A percentile compares a stretch with the other conserved stretches of the same genome.
Evolutionary conservation across 2,888 invertebrate species (phyloP).

Genomic region (Encarsia formosa): DNA sequence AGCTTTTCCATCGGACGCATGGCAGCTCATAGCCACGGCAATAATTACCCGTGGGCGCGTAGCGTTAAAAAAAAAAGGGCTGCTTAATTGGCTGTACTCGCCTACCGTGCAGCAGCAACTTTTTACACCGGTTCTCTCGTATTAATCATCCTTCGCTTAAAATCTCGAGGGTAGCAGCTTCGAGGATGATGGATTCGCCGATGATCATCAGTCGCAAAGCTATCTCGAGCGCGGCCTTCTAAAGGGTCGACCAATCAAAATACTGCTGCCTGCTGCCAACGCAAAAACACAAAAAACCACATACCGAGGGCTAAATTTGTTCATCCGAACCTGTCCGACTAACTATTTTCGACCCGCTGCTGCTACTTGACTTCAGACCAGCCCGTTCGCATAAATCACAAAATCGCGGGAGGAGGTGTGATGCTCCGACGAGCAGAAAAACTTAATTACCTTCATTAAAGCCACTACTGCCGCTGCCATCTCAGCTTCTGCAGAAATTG

Average conservation of each 20-base stretch:
- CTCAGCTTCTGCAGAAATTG: too few species aligned
- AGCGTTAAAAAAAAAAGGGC: not conserved
- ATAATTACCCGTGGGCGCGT: constrained; percentile 7
- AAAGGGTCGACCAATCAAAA: too few species aligned
- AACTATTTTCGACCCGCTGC: not conserved
- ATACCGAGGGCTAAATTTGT: too few species aligned
- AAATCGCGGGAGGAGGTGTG: constrained; percentile 30
- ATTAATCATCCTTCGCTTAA: constrained; percentile 21
- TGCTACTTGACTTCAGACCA: not conserved
- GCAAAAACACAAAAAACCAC: too few species aligned
- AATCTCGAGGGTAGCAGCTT: constrained; percentile 1
- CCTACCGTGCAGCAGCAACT: not conserved
- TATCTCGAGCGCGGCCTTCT: too few species aligned
- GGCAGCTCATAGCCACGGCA: too few species aligned
- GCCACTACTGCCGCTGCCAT: constrained; percentile 32
- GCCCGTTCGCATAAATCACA: constrained; percentile 44
- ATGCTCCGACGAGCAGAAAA: constrained; percentile 42
- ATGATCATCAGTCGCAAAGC: constrained; percentile 5
- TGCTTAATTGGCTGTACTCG: constrained; percentile 28
- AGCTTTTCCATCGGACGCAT: constrained; percentile 12
- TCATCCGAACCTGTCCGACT: too few species aligned
- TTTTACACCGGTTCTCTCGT: constrained; percentile 6
- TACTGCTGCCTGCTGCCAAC: too few species aligned
- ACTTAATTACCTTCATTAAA: constrained; percentile 52
- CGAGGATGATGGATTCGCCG: constrained; percentile 21